phyloP scores from a whole-genome alignment of 2,888 invertebrate species.

The Eurytoma californica region DNA sequence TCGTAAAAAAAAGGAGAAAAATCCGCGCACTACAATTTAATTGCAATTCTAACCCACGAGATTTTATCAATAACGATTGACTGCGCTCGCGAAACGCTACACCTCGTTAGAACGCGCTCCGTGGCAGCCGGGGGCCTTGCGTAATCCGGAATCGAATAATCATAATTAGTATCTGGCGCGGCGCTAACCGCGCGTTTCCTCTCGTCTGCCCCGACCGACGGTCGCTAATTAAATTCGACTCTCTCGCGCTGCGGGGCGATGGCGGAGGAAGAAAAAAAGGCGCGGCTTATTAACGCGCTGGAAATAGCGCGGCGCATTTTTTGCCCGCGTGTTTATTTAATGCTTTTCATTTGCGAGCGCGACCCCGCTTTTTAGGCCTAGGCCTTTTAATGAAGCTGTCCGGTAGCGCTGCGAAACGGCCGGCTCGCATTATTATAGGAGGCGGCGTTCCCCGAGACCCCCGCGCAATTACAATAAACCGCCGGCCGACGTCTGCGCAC shows the following conservation, averaged over 20 bases:
- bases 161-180: conserved; percentile 16
- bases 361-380: conserved; percentile 47
- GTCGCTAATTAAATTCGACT: conserved; percentile 29
- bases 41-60: no score
- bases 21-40: no score
- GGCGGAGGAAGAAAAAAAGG: background rate
- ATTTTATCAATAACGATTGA: no score
- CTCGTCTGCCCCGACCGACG: background rate
- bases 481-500: conserved; percentile 54
- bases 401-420: conserved; percentile 56
- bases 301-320: background rate
- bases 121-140: background rate
- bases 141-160: conserved; percentile 10
- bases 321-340: conserved; percentile 34
- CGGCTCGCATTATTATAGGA: conserved; percentile 57
- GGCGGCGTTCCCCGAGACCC: conserved; percentile 59
- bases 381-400: conserved; percentile 65
- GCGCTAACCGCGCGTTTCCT: no score
- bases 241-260: no score
- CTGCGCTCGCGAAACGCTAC: background rate
- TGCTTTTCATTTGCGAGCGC: conserved; percentile 37
- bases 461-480: conserved; percentile 70
- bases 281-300: conserved; percentile 6
- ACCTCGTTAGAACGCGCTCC: background rate
- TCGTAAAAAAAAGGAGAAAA: no score